A percentile compares a stretch with the other conserved stretches of the same genome.
phyloP scores from a whole-genome alignment of 2,888 invertebrate genomes.

The Pachydiplax longipennis region DNA sequence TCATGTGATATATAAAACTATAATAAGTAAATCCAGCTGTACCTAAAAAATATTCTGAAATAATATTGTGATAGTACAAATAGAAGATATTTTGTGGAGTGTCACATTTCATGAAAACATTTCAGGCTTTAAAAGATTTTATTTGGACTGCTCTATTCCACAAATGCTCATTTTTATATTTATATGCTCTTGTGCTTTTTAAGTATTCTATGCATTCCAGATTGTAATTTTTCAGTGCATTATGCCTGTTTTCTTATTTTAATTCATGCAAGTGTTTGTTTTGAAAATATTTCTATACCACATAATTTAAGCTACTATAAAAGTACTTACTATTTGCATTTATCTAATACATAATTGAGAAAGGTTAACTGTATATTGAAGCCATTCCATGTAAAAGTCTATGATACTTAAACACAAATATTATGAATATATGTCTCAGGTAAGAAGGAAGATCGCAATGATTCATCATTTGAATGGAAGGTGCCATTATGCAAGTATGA shows the following conservation, averaged over 20 bases:
- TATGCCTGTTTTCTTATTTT: neutral
- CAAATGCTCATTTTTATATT: neutral
- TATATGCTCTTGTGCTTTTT: neutral
- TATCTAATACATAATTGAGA: neutral
- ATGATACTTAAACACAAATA: neutral
- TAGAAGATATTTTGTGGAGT: neutral
- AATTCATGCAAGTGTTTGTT: neutral
- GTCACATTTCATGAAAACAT: neutral
- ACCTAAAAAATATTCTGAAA: neutral
- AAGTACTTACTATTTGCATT: constrained; percentile 23
- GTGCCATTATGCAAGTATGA: neutral
- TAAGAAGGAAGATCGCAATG: neutral
- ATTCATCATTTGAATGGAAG: neutral
- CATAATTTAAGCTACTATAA: neutral
- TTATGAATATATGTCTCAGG: constrained; percentile 8
- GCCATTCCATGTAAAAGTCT: neutral
- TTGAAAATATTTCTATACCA: neutral
- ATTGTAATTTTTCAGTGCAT: neutral
- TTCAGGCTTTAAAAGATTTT: neutral
- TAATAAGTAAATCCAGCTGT: neutral
- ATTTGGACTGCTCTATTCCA: neutral
- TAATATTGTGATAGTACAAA: neutral
- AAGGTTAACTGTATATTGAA: neutral
- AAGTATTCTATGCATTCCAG: constrained; percentile 1
- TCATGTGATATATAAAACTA: constrained; percentile 1